phyloP scores from a whole-genome alignment of 2,888 invertebrate genomes.

The Papilio elwesi region DNA sequence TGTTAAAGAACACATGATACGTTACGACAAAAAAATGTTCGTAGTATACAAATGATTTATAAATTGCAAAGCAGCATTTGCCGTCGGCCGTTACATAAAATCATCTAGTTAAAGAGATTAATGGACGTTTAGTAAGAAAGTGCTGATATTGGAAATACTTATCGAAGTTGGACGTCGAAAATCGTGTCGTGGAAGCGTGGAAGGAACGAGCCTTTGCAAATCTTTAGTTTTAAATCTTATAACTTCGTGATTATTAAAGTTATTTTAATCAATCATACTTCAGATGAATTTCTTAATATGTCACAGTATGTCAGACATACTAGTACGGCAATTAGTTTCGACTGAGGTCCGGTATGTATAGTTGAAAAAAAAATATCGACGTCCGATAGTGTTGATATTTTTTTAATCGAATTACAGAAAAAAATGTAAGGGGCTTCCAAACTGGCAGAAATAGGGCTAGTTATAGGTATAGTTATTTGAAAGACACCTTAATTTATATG shows the following conservation, averaged over 20 bases:
- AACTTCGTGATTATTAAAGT: conserved; percentile 12
- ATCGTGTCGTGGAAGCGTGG: not conserved
- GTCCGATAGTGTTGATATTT: too few relatives aligned
- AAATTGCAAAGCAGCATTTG: not conserved
- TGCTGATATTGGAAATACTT: conserved; percentile 37
- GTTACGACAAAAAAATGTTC: too few relatives aligned
- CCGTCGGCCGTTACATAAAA: not conserved
- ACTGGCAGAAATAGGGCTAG: too few relatives aligned
- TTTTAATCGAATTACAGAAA: too few relatives aligned
- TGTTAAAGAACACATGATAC: too few relatives aligned
- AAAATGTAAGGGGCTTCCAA: too few relatives aligned
- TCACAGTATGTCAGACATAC: too few relatives aligned
- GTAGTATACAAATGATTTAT: not conserved
- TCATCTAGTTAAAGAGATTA: conserved; percentile 12
- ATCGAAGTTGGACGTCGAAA: conserved; percentile 14
- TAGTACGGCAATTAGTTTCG: too few relatives aligned
- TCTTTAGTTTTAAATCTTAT: not conserved
- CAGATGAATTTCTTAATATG: not conserved
- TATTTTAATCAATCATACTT: conserved; percentile 7
- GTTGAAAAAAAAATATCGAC: too few relatives aligned
- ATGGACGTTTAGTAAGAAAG: conserved; percentile 18
- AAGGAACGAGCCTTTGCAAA: not conserved
- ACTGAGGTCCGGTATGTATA: too few relatives aligned
- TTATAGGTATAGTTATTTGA: too few relatives aligned
- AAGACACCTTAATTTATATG: too few relatives aligned